Evolutionary conservation across 2,797 vertebrate genomes (phyloP).

Genomic region (Rhynchonycteris naso): DNA sequence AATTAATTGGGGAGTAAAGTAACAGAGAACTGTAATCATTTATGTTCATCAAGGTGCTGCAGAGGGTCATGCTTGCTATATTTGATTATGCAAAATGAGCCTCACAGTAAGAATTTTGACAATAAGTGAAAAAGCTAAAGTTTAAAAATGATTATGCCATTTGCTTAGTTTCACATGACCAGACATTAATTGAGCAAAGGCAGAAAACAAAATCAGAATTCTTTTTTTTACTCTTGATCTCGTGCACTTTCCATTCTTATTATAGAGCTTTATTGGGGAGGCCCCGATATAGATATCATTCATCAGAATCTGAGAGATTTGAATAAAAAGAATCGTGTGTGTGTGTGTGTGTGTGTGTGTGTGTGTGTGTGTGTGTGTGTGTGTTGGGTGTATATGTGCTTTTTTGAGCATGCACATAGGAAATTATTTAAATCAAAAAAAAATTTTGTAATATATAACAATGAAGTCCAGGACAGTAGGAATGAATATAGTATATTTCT

Average conservation of each 20-base stretch:
- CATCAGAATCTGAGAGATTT: neutral
- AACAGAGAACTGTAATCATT: neutral
- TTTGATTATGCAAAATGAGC: neutral
- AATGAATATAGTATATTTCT: neutral
- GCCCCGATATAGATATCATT: neutral
- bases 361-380: neutral
- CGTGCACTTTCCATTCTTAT: neutral
- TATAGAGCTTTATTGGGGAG: neutral
- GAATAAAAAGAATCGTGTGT: neutral
- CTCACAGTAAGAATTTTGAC: neutral
- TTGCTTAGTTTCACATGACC: neutral
- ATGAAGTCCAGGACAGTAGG: neutral
- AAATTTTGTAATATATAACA: neutral
- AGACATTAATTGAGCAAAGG: neutral
- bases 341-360: neutral
- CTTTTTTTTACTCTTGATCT: neutral
- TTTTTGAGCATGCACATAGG: neutral
- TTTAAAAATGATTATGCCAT: neutral
- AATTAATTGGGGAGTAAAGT: neutral
- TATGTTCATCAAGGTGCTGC: neutral
- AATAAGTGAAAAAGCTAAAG: neutral
- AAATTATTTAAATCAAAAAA: neutral
- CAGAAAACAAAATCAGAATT: neutral
- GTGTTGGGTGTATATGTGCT: neutral
- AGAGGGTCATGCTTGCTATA: neutral